Base-by-base conservation (phyloP, 2,797 vertebrate genomes). In the Poecilia wingei region DNA sequence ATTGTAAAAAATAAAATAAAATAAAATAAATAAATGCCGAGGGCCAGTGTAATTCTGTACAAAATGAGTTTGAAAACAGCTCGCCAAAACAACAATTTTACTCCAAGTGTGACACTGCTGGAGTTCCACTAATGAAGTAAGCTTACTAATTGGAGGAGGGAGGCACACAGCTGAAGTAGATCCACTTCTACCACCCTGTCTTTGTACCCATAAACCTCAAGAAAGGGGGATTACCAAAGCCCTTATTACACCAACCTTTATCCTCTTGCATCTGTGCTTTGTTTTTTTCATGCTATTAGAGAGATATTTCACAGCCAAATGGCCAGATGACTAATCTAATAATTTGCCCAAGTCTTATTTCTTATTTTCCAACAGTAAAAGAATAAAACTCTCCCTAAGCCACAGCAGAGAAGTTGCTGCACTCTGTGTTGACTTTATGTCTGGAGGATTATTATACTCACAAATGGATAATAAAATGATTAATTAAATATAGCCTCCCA, bases 401-500 rank as follows among this genome's bases (percentile, higher is more conserved):
- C 71, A 83, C 69, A 84, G 75, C 46, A 86, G 78, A 81, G 71
- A 71, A 82, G 64, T 61, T 79, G 81, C 84, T 84, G 85, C 86
- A 68, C 78, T 78, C 49, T 79, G 66, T 80, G 77, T 84, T 83
- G 77, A 88, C 78, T 87, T 82, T 74, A 70, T 84, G 80, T 89
- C 79, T 86, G 76, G 64, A 82, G 87, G 91, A 87, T 84, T 87
- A 85, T 79, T 86, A 85, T 76, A 81, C 87, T 89, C 86, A 86
- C 86, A 89, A 89, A 93, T 88, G 83, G 82, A 91, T 82, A 75
- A 82, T 88, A 89, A 93, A 92, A 88, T 90, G 77, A 93, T 83
- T 90, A 86, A 93, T 93, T 91, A 87, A 90, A 92, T 90, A 77
- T 76, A 72, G 84, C 76, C 79, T 78, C 51, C 74, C 82, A 82